Evolutionary conservation across 2,888 invertebrate genomes (phyloP), one percentile per base, ranked within the genome.

Genomic region (Rhimphoctona megacephalus): DNA sequence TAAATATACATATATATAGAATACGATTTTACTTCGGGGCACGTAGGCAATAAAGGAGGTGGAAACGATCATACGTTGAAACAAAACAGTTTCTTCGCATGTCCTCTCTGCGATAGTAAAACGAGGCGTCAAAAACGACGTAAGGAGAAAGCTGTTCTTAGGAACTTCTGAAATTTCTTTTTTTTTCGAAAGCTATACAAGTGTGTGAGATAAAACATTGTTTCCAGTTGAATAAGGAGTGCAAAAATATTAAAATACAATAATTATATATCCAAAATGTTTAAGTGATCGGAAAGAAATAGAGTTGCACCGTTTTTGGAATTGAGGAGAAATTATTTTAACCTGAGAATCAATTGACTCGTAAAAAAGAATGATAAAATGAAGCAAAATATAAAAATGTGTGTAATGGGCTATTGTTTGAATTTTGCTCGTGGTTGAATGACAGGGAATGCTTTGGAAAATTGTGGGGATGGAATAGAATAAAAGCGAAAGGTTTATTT

Each of bases 1-100:
- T 49, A 54, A 46, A 66, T 73, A 49, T 36, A 61, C 49, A 33
- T 64, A 46, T 49, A 70, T 46, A 70, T 30, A 54, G 19, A 39
- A 72, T 52, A 52, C 73, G 73, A 83, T 86, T 86, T 73, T 83
- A 78, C 81, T 86, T 83, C 86, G 86, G 61, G 73, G 72, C 86
- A 86, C 86, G 86, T 86, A 83, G 81, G 67, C 72, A 83, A 83
- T 86, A 81, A 86, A 83, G 52, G 19, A 81, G 82, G 73, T 74
- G 69, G 36, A 6, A 6, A 22, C 52, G 83, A 54, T 77, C 80
- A 81, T 78, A 78, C 54, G 43, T 46, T 77, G 67, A 72, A 52
- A 73, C 49, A 69, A 70, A 83, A 83, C 54, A 73, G 61, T 84
- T 81, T 86, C 64, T 43, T 66, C 46, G 72, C 36, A 52, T 67